Evolutionary conservation across 2,113 vertebrate genomes (phyloP), one percentile per base, ranked within the genome.

Genomic region (Circaetus cinerascens): DNA sequence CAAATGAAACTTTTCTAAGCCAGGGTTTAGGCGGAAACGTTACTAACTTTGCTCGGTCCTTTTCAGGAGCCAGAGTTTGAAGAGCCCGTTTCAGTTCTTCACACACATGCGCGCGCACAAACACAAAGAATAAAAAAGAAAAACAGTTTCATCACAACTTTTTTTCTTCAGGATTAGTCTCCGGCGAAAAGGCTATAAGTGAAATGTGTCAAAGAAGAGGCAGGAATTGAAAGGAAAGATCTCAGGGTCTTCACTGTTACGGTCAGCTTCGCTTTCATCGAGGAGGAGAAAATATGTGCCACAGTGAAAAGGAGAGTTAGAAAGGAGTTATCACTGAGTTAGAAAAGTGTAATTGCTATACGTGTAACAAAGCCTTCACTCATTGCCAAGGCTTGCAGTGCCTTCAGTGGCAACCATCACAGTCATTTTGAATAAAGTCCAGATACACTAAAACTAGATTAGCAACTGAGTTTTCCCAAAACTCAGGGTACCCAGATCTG

Each of bases 1-100:
- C 41, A 76, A 41, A 86, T 51, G 41, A 83, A 94, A 95, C 67
- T 96, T 95, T 91, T 82, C n/a, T 89, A 43, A 91, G 23, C n/a
- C 38, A 66, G 29, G 12, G 8, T 76, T 91, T 69, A 73, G 66
- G 56, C 5, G 2, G 92, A 94, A 97, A 75, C 4, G 0, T 86
- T 91, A 30, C 38, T 63, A 71, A 86, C 22, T 95, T 91, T 62
- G 29, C 76, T 69, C 7, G 1, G 34, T 83, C 23, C 38, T 67
- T 1, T 22, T 80, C 43, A 38, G 78, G 53, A 95, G 36, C 7
- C 30, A 36, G 80, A 94, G 87, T 81, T 88, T 57, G 50, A 79
- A 77, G 53, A 93, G n/a, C 32, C 72, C 2, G 2, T 85, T 96
- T 88, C 75, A 67, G 43, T 80, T 78, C 87, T 94, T 60, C 48